Base-by-base conservation (phyloP, 2,888 invertebrate species). In the Scaptomyza polygonia region DNA sequence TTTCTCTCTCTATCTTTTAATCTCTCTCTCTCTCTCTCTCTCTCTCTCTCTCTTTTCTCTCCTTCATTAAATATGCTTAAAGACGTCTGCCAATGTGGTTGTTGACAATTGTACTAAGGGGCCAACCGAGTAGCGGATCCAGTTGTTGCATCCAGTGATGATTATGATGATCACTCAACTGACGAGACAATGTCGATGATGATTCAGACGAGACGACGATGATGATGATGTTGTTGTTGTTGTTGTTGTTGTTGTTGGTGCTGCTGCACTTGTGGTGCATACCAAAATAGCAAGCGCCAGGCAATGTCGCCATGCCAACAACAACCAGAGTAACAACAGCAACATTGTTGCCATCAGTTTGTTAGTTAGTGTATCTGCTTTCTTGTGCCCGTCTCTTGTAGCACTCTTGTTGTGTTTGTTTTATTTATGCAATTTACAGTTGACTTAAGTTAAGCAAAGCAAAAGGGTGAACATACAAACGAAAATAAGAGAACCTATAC, bases 351-450 rank as follows among this genome's bases (percentile, higher is more conserved):
- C 59, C 58, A 66, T 61, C 66, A 53, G 72, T 79, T 75, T 16
- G 67, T 39, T 63, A 55, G 52, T 62, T 69, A 53, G 39, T 43
- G 55, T 21, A 14, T 36, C 14, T 54, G 51, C 36, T 54, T 44
- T 44, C 44, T 63, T 45, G 36, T 55, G 54, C 55, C 57, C 49
- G 79, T 58, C 52, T 64, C 53, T 52, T 34, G 49, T 61, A 58
- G 36, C 8, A 14, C 55, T 57, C 57, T 48, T 56, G 66, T 67
- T 72, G 76, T 65, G 68, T 85, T 72, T 76, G 76, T 72, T 86
- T 84, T 80, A 82, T 88, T 86, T 82, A 89, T 89, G 63, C 85
- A 76, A 79, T 80, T 86, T 86, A 87, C 87, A 88, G 87, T 87
- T 87, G 87, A 54, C 59, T 27, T 39, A 71, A 57, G 59, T 36